These are phyloP conservation scores for Elachura formosa DNA, from an alignment of 2,113 vertebrate genomes.

Conservation along the genomic window DNA sequence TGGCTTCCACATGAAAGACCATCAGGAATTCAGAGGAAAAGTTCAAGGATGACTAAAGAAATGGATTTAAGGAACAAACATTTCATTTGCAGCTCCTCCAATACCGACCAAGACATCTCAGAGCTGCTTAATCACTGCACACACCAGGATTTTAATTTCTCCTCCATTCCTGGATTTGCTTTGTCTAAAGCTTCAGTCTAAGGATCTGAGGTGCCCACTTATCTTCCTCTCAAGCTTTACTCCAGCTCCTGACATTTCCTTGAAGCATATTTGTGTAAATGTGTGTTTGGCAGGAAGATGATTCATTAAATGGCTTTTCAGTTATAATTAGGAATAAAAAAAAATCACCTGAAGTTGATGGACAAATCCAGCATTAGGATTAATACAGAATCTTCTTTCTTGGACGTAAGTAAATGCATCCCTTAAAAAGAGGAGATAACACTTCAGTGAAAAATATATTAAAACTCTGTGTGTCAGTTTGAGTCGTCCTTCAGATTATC, in stretches of 20 bases:
- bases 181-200: background rate
- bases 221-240: background rate
- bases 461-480: background rate
- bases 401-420: slow-evolving; percentile 97
- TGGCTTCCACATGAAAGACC: background rate
- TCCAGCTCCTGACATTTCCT: background rate
- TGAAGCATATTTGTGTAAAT: background rate
- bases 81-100: background rate
- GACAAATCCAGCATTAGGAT: slow-evolving; percentile 98
- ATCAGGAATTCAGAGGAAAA: background rate
- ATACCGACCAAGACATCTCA: background rate
- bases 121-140: background rate
- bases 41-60: background rate
- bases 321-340: background rate
- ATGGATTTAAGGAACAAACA: background rate
- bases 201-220: background rate
- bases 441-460: background rate
- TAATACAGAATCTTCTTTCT: slow-evolving; percentile 98
- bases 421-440: slow-evolving; percentile 64
- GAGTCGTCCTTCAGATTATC: background rate
- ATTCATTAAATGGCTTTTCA: background rate
- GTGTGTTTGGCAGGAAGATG: background rate
- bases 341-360: slow-evolving; percentile 92
- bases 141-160: background rate
- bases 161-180: background rate